These are phyloP conservation scores for Ophion ventricosus DNA, from an alignment of 2,888 invertebrate species.

Conservation along the genomic window DNA sequence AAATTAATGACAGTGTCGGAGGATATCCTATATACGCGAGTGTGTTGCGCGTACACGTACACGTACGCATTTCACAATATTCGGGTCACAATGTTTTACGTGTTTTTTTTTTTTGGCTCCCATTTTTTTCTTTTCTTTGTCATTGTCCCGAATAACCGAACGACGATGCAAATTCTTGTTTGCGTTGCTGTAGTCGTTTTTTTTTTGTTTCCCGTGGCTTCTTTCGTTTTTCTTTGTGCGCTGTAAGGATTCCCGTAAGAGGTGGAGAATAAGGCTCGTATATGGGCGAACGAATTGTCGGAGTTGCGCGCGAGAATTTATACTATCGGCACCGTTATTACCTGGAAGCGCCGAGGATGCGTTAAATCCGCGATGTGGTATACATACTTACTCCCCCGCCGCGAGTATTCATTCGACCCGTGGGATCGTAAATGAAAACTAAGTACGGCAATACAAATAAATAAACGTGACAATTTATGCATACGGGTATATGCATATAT, in stretches of 20 bases:
- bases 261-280: slow-evolving; percentile 13
- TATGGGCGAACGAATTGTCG: slow-evolving; percentile 37
- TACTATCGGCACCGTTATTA: slow-evolving; percentile 60
- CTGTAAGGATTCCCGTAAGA: not conserved
- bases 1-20: slow-evolving; percentile 54
- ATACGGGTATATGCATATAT: too few relatives aligned
- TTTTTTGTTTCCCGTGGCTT: too few relatives aligned
- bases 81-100: slow-evolving; percentile 30
- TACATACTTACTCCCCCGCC: slow-evolving; percentile 39
- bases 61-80: slow-evolving; percentile 21
- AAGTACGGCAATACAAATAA: too few relatives aligned
- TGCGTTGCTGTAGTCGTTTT: too few relatives aligned
- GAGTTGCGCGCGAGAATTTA: slow-evolving; percentile 35
- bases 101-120: slow-evolving; percentile 12
- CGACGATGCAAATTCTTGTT: slow-evolving; percentile 16
- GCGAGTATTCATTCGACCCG: not conserved
- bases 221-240: too few relatives aligned
- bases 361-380: slow-evolving; percentile 33
- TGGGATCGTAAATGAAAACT: not conserved
- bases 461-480: too few relatives aligned
- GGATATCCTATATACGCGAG: slow-evolving; percentile 1
- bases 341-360: slow-evolving; percentile 56
- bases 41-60: not conserved
- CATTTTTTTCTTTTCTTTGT: not conserved
- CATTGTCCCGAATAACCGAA: slow-evolving; percentile 33